Evolutionary conservation across 2,113 vertebrate species (phyloP), one percentile per base, ranked within the genome.

Genomic region (Scytalopus superciliaris): DNA sequence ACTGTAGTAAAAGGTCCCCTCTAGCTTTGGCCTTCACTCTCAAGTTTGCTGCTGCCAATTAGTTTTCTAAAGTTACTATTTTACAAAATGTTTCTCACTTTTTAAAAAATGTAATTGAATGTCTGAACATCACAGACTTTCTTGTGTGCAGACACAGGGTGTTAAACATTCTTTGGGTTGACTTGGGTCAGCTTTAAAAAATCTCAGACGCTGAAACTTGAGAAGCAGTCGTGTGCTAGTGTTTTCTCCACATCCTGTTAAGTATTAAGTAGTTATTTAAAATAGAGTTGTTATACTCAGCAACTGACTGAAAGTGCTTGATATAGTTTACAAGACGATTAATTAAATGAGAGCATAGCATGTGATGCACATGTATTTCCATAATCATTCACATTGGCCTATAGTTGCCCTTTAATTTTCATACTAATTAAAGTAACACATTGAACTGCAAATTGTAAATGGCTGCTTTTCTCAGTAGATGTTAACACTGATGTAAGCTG

Each of bases 151-250:
- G 96, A 91, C 95, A 94, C 25, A 40, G 96, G 85, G 97, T 98
- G 96, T 97, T 98, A 98, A 97, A 97, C 95, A 97, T 97, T 97
- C 97, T 97, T 97, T 88, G 64, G 94, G 97, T 97, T 98, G 97
- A 97, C 97, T 98, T 97, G 96, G 98, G 98, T 98, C 98, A 98
- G 95, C 97, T 97, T 98, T 98, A 97, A 97, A 97, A 98, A 94
- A 90, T 97, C 90, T 98, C 97, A 98, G 97, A 96, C 97, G 87
- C 94, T 96, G 98, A 98, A 98, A 98, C 97, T 96, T 97, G 97
- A 98, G 98, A 98, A 94, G 96, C 87, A 88, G 89, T 96, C 40
- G 83, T 96, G 88, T 85, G 96, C 96, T 96, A 72, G 97, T 88
- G 94, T 93, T 96, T 94, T 94, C 97, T 96, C 97, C 95, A 96